phyloP scores from a whole-genome alignment of 2,797 vertebrate genomes.

The Thripadectes ignobilis region DNA sequence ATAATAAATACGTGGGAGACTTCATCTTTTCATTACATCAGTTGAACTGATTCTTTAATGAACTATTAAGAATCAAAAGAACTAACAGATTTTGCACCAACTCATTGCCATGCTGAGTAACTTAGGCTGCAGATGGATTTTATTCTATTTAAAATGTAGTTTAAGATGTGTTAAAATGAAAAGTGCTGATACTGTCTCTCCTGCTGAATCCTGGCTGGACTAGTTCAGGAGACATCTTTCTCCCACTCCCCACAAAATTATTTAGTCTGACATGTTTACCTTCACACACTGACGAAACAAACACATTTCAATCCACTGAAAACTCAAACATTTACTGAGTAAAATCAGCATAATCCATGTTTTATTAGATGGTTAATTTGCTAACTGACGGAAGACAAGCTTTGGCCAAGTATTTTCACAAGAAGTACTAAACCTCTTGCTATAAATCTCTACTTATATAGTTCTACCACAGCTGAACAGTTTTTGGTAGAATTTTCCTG shows the following conservation, averaged over 20 bases:
- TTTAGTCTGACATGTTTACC: constrained; percentile 7
- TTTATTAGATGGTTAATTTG: constrained; percentile 63
- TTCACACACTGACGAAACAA: constrained; percentile 30
- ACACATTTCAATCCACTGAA: constrained; percentile 30
- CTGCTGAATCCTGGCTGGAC: background rate
- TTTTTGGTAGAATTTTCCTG: constrained; percentile 54
- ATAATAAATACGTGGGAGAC: constrained; percentile 77
- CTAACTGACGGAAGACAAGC: constrained; percentile 54
- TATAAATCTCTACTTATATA: constrained; percentile 11
- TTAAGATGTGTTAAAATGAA: constrained; percentile 48
- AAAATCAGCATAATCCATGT: constrained; percentile 50
- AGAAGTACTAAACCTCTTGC: constrained; percentile 49
- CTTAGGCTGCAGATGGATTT: constrained; percentile 27
- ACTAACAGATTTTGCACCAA: constrained; percentile 30
- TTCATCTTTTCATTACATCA: constrained; percentile 59
- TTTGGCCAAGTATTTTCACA: constrained; percentile 55
- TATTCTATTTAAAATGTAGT: constrained; percentile 43
- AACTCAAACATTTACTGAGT: constrained; percentile 24
- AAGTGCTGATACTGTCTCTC: background rate
- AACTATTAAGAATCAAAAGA: constrained; percentile 43
- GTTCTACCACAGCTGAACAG: constrained; percentile 28
- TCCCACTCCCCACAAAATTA: background rate
- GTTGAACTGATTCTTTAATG: constrained; percentile 73
- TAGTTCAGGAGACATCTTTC: background rate
- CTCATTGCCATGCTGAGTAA: constrained; percentile 15